Evolutionary conservation across 2,113 vertebrate species (phyloP), one percentile per base, ranked within the genome.

Genomic region (Ramphastos sulfuratus): DNA sequence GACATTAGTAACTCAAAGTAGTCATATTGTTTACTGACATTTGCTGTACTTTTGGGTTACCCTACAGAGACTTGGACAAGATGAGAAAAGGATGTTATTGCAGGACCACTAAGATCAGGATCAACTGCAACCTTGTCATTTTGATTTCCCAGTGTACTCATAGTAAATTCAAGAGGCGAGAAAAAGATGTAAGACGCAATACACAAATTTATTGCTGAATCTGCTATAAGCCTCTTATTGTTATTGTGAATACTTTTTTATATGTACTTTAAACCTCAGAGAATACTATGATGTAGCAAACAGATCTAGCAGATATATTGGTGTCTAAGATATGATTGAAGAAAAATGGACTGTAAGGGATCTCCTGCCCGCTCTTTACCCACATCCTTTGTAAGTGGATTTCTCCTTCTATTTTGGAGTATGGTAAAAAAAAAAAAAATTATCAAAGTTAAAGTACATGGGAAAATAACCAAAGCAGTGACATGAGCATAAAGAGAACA

Each of bases 281-380:
- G 15, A 75, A 21, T 5, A 65, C 5, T 46, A 46, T 9, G 65
- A 72, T 4, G 1, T 6, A 90, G 50, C 33, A 82, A 89, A 76
- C 17, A 39, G 25, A 82, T 59, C 31, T 20, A 50, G 25, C 20
- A 71, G 58, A 81, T 55, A 13, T 50, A 19, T 4, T 50, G 52
- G 8, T 69, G 4, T 44, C 58, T 56, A 23, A 46, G 24, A 27
- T 9, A 66, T 0, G 0, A 60, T 0, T 25, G 58, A 80, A 21
- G 6, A 30, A 37, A 84, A 82, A 59, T 19, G 23, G 11, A 48
- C 46, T 58, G 7, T 31, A 74, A 54, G 24, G 46, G 18, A 79
- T 39, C 24, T 35, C n/a, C 14, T 85, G 59, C 77, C 42, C 15
- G 10, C 55, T 80, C 50, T 23, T 82, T 9, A 77, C 16, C n/a